Conservation (phyloP, 2,113 vertebrate species). For the Amphiprion percula region DNA sequence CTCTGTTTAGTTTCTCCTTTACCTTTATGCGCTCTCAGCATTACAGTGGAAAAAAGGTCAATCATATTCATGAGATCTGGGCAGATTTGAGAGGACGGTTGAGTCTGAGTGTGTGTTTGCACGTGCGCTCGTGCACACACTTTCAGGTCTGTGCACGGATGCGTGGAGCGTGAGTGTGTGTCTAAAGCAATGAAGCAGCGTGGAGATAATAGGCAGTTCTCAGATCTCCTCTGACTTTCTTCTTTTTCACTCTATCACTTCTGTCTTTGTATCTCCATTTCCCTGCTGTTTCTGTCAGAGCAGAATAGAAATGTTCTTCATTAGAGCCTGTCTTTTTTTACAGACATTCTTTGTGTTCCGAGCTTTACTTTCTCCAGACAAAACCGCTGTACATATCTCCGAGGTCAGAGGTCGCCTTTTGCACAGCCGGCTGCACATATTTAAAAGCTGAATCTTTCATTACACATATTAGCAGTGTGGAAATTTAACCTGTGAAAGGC, state of each 20-base stretch:
- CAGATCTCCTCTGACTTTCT: conserved; percentile 88
- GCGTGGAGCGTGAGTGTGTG: conserved; percentile 29
- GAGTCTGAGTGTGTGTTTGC: conserved; percentile 29
- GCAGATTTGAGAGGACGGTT: conserved; percentile 88
- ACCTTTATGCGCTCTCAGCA: conserved; percentile 79
- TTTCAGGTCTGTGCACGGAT: conserved; percentile 33
- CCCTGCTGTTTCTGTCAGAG: conserved; percentile 62
- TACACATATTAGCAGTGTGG: background rate
- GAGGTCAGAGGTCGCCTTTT: conserved; percentile 54
- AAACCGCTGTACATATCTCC: conserved; percentile 31
- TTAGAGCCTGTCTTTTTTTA: conserved; percentile 50
- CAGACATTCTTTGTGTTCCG: conserved; percentile 44
- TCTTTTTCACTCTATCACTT: conserved; percentile 53
- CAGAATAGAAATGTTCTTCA: conserved; percentile 68
- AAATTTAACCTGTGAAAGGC: background rate
- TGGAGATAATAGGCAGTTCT: conserved; percentile 94
- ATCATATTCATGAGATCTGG: conserved; percentile 96
- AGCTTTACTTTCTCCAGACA: conserved; percentile 39
- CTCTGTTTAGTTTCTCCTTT: conserved; percentile 85
- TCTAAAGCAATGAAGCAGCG: conserved; percentile 65
- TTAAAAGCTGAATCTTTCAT: conserved; percentile 24
- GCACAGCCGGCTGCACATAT: background rate
- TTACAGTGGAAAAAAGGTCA: conserved; percentile 97
- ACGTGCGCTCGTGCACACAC: conserved; percentile 16
- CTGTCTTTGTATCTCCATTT: conserved; percentile 66